Evolutionary conservation across 2,797 vertebrate species (phyloP).

Genomic region (Anguilla marmorata): DNA sequence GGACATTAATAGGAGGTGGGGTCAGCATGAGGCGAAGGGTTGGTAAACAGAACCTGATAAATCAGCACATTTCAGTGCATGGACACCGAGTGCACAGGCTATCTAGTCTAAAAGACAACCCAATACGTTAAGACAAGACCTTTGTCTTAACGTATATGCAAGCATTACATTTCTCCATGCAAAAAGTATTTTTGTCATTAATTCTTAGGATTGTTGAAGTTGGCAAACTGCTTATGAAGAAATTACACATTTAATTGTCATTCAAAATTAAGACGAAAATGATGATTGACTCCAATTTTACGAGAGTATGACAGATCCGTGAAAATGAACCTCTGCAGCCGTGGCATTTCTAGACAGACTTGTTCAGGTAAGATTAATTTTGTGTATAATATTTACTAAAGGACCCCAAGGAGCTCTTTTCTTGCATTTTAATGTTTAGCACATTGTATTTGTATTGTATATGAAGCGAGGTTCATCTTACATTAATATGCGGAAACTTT

Average conservation of each 20-base stretch:
- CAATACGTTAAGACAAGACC: background rate
- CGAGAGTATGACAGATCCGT: background rate
- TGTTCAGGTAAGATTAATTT: background rate
- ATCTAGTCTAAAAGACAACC: background rate
- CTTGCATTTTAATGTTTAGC: background rate
- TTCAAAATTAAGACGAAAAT: background rate
- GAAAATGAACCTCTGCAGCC: background rate
- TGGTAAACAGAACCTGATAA: constrained; percentile 29
- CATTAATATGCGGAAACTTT: background rate
- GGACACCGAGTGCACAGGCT: background rate
- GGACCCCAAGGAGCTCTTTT: background rate
- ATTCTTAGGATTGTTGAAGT: background rate
- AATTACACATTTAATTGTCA: background rate
- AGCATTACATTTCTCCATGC: background rate
- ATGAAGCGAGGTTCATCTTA: background rate
- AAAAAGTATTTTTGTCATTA: background rate
- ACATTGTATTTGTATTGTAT: background rate
- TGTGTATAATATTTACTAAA: background rate
- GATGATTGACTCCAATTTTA: background rate
- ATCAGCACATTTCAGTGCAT: constrained; percentile 7
- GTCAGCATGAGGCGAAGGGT: background rate
- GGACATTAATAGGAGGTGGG: constrained; percentile 25
- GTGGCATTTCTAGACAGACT: background rate
- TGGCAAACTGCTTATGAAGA: background rate
- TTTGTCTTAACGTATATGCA: background rate